Evolutionary conservation across 1,140 invertebrate species (phyloP).

Genomic region (Calosoma granatense): DNA sequence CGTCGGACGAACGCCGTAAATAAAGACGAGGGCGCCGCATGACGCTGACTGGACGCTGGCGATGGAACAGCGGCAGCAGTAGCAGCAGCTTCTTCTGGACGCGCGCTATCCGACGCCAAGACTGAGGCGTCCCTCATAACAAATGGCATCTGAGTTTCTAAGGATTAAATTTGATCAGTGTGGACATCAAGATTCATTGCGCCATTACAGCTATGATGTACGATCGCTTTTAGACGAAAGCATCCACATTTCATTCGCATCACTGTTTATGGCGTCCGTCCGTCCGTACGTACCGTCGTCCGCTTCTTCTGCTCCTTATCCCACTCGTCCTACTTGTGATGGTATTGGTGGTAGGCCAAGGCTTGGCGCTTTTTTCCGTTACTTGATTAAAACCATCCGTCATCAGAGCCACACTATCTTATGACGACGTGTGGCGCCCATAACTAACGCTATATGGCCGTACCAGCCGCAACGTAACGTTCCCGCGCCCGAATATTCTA

Average conservation of each 20-base stretch:
- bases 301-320: no score
- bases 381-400: slow-evolving; percentile 1
- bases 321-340: no score
- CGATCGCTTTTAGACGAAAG: slow-evolving; percentile 33
- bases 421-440: background rate
- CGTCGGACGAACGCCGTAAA: background rate
- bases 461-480: no score
- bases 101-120: background rate
- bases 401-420: background rate
- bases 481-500: no score
- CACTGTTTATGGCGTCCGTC: background rate
- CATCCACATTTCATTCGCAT: background rate
- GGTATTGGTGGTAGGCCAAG: no score
- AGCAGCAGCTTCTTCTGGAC: background rate
- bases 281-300: background rate
- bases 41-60: background rate
- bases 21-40: no score
- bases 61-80: no score
- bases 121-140: slow-evolving; percentile 18
- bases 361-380: background rate
- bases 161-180: slow-evolving; percentile 38
- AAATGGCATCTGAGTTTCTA: slow-evolving; percentile 29
- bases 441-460: background rate
- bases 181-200: slow-evolving; percentile 38
- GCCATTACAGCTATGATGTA: slow-evolving; percentile 36